Percentiles rank a stretch among this genome's conserved stretches.
These are phyloP conservation scores for Scomber scombrus DNA, from an alignment of 2,113 vertebrate species.

Conservation along the genomic window DNA sequence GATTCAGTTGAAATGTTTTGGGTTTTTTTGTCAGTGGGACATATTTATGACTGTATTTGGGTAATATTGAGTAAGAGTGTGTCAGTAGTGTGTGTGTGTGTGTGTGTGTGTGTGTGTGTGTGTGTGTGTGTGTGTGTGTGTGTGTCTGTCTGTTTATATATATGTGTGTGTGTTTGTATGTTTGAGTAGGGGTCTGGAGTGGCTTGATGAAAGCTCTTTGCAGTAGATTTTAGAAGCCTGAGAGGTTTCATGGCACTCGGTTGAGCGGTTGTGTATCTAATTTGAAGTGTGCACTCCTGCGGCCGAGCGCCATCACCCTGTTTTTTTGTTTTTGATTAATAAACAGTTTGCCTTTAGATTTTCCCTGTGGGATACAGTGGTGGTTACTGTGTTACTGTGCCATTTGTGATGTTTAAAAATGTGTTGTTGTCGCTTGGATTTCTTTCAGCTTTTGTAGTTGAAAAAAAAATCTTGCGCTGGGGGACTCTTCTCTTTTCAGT, in stretches of 20 bases:
- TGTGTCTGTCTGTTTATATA: too few relatives aligned
- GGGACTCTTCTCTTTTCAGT: conserved; percentile 66
- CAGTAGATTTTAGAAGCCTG: conserved; percentile 75
- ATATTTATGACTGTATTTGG: background rate
- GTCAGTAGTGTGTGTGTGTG: background rate
- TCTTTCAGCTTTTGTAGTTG: conserved; percentile 69
- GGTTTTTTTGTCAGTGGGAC: background rate
- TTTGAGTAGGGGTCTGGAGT: conserved; percentile 63
- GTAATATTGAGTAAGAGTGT: background rate
- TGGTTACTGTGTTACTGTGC: conserved; percentile 54
- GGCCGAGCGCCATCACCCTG: conserved; percentile 76
- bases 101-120: background rate
- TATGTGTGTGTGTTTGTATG: conserved; percentile 69
- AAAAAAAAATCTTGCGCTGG: conserved; percentile 62
- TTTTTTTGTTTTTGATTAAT: conserved; percentile 64
- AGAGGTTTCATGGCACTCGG: conserved; percentile 78
- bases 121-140: conserved; percentile 2
- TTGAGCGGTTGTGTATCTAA: conserved; percentile 42
- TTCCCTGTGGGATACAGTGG: conserved; percentile 52
- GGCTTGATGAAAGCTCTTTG: conserved; percentile 82
- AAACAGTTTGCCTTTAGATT: conserved; percentile 72
- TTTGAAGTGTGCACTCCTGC: conserved; percentile 49
- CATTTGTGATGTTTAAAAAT: conserved; percentile 44
- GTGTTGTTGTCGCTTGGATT: conserved; percentile 67
- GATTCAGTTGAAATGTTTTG: background rate